Conservation (phyloP, 2,113 vertebrate species). For the Pelmatolapia mariae region DNA sequence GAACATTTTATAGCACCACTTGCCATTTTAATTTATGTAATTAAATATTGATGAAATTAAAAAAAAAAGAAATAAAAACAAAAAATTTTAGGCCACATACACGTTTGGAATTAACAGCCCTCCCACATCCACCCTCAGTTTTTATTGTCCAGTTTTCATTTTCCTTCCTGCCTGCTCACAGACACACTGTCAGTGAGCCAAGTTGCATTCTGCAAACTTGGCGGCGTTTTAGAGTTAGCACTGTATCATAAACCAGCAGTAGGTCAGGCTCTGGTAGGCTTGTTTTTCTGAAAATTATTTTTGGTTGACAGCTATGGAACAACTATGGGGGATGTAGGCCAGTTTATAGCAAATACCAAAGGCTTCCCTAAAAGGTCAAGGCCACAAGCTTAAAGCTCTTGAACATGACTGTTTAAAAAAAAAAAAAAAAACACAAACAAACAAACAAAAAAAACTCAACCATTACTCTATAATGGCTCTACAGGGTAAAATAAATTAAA, state of each 20-base stretch:
- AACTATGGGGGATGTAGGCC: not conserved
- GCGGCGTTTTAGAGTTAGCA: not conserved
- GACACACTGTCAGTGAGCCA: not conserved
- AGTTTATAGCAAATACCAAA: conserved; percentile 6
- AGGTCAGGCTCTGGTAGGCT: not conserved
- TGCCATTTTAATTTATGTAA: conserved; percentile 46
- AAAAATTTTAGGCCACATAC: not conserved
- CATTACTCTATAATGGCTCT: not conserved
- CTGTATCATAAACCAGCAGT: conserved; percentile 10
- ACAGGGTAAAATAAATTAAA: not conserved
- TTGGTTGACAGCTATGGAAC: not conserved
- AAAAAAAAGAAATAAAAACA: conserved; percentile 31
- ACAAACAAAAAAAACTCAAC: not conserved
- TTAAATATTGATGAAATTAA: conserved; percentile 35
- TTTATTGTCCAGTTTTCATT: conserved; percentile 5
- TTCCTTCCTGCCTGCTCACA: not conserved
- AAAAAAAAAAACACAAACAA: not conserved
- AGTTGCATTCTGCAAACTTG: not conserved
- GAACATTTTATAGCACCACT: not conserved
- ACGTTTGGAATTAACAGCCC: not conserved
- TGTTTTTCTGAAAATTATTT: not conserved
- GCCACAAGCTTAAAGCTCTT: conserved; percentile 1
- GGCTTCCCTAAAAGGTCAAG: conserved; percentile 11
- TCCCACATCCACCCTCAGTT: not conserved
- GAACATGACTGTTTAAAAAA: not conserved